Evolutionary conservation across 1,140 invertebrate species (phyloP).

Genomic region (Procambarus virginalis): DNA sequence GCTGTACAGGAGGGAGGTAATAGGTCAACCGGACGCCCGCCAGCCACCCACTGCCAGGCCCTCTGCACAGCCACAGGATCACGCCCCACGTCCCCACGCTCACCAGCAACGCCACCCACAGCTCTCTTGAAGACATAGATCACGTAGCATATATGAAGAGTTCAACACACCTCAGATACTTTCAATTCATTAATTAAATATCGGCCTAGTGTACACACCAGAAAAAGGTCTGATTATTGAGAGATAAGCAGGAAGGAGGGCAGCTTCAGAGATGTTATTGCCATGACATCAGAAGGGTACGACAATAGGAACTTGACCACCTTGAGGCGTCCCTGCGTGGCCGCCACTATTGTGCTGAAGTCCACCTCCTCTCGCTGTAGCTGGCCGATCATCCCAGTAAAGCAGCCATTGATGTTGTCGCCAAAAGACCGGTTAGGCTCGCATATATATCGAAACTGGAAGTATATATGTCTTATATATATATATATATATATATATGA

Average conservation of each 20-base stretch:
- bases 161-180: neutral
- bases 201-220: neutral
- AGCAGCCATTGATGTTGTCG: neutral
- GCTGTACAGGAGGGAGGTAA: neutral
- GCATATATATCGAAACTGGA: constrained; percentile 14
- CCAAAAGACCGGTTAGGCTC: constrained; percentile 18
- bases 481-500: too few species aligned
- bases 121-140: neutral
- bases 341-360: constrained; percentile 29
- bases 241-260: constrained; percentile 13
- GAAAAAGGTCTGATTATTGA: constrained; percentile 17
- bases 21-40: neutral
- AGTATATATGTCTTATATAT: neutral
- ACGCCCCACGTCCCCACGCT: constrained; percentile 4
- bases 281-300: constrained; percentile 20
- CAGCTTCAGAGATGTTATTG: constrained; percentile 12
- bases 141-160: neutral
- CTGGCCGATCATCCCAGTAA: constrained; percentile 35
- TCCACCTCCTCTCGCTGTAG: constrained; percentile 22
- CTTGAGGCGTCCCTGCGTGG: constrained; percentile 26
- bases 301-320: neutral
- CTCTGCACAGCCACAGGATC: constrained; percentile 10
- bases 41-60: neutral
- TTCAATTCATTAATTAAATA: neutral
- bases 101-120: neutral